Conservation (phyloP, 2,888 invertebrate genomes). For the Antheraea assamensis region DNA sequence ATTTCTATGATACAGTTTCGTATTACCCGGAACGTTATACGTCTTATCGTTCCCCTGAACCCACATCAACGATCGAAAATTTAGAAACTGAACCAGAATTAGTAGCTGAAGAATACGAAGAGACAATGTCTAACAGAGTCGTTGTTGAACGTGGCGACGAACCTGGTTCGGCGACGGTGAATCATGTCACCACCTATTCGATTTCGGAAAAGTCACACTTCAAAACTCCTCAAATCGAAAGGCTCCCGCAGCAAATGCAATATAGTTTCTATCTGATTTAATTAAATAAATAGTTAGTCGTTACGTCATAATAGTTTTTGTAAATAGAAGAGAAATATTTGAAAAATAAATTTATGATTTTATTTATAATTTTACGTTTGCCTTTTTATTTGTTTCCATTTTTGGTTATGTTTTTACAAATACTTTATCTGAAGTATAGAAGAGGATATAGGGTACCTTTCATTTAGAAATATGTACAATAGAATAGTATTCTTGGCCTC, state of each 20-base stretch:
- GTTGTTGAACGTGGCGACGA: constrained; percentile 63
- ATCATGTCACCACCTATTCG: constrained; percentile 72
- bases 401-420: too few species aligned
- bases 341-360: constrained; percentile 13
- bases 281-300: constrained; percentile 8
- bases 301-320: background rate
- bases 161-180: constrained; percentile 65
- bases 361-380: background rate
- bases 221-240: constrained; percentile 63
- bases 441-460: too few species aligned
- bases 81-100: constrained; percentile 62
- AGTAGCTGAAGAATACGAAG: constrained; percentile 70
- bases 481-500: too few species aligned
- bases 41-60: constrained; percentile 56
- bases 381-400: background rate
- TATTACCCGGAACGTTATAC: constrained; percentile 55
- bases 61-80: constrained; percentile 53
- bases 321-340: constrained; percentile 1
- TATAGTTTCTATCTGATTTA: constrained; percentile 49
- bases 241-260: constrained; percentile 71
- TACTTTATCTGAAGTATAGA: too few species aligned
- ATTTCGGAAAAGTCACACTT: constrained; percentile 70
- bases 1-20: constrained; percentile 61
- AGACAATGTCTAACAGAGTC: constrained; percentile 67
- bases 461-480: too few species aligned